These are phyloP conservation scores for Parelbella ahira DNA, from an alignment of 2,888 invertebrate species.

Conservation along the genomic window DNA sequence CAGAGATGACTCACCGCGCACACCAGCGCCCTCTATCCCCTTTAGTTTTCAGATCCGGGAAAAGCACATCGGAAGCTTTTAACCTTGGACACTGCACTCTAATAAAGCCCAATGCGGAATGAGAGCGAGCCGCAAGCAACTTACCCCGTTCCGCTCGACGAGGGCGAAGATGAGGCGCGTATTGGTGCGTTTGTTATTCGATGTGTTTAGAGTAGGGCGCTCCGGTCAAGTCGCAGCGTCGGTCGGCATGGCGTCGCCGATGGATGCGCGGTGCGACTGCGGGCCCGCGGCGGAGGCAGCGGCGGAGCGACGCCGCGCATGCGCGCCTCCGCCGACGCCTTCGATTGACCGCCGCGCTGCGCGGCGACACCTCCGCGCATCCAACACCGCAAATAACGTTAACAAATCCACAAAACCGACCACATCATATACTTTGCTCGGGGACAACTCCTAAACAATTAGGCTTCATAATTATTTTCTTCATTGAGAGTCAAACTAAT, in stretches of 20 bases:
- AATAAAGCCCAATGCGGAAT: conserved; percentile 31
- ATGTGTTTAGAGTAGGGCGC: conserved; percentile 61
- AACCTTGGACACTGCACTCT: conserved; percentile 55
- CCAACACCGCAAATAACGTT: conserved; percentile 67
- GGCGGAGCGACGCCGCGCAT: conserved; percentile 52
- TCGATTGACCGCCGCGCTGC: conserved; percentile 71
- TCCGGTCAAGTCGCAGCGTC: conserved; percentile 68
- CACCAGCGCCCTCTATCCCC: conserved; percentile 67
- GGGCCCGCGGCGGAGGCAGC: conserved; percentile 54
- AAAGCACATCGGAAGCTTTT: conserved; percentile 47
- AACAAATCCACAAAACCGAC: conserved; percentile 56
- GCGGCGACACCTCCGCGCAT: conserved; percentile 57
- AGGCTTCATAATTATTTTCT: conserved; percentile 41
- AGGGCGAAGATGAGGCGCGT: conserved; percentile 47
- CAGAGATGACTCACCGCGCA: conserved; percentile 75
- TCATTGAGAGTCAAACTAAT: conserved; percentile 31
- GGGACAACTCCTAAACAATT: conserved; percentile 45
- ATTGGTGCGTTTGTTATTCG: conserved; percentile 48
- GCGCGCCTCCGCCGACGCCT: conserved; percentile 56
- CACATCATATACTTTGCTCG: conserved; percentile 47
- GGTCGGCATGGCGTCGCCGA: conserved; percentile 69
- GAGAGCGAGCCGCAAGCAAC: conserved; percentile 46
- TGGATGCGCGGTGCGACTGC: conserved; percentile 71
- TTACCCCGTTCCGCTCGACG: conserved; percentile 60
- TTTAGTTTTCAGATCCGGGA: conserved; percentile 45